Evolutionary conservation across 1,140 invertebrate species (phyloP).

Genomic region (Cherax destructor): DNA sequence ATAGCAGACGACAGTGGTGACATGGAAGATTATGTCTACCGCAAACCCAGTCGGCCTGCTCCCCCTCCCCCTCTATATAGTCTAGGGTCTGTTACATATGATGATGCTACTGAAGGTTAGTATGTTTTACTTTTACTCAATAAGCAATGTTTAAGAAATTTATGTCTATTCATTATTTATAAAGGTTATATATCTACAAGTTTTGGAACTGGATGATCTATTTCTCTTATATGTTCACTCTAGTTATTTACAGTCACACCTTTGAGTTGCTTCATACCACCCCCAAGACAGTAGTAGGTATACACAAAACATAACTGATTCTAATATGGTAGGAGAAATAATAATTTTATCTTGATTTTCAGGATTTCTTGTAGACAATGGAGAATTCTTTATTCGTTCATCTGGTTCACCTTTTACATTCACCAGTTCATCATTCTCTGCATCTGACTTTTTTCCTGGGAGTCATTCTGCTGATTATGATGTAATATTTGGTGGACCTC

Average conservation of each 20-base stretch:
- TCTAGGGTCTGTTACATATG: slow-evolving; percentile 53
- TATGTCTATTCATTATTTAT: no score
- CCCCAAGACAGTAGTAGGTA: no score
- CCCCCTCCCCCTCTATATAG: slow-evolving; percentile 58
- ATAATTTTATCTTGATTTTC: slow-evolving; percentile 2
- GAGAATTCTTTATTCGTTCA: slow-evolving; percentile 59
- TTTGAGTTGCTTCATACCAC: no score
- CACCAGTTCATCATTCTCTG: slow-evolving; percentile 54
- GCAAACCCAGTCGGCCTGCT: slow-evolving; percentile 46
- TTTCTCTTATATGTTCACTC: no score
- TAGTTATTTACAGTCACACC: no score
- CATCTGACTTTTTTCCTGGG: slow-evolving; percentile 50
- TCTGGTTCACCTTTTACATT: slow-evolving; percentile 59
- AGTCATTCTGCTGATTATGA: slow-evolving; percentile 24
- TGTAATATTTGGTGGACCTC: slow-evolving; percentile 15
- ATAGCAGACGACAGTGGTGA: slow-evolving; percentile 60
- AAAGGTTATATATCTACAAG: no score
- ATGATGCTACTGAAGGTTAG: slow-evolving; percentile 56
- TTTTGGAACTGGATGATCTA: no score
- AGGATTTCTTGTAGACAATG: slow-evolving; percentile 63
- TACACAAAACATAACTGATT: no score
- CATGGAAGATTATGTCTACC: slow-evolving; percentile 63
- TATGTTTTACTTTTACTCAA: background rate
- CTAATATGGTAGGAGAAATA: no score
- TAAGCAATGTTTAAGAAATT: no score